A percentile compares a stretch with the other conserved stretches of the same genome.
phyloP scores from a whole-genome alignment of 2,113 vertebrate species.

The Microtus richardsoni region DNA sequence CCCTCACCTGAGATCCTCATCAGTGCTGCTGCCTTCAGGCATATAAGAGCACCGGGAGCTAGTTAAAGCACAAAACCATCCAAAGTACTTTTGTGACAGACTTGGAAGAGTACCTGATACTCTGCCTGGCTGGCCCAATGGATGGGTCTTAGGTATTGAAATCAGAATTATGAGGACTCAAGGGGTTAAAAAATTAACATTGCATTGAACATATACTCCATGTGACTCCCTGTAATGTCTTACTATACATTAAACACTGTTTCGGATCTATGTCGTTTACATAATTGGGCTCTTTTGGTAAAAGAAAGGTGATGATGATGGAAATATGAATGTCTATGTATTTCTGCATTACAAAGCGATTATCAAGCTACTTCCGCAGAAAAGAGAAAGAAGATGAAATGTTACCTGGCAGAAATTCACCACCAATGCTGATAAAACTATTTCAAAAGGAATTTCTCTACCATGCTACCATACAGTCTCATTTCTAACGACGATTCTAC shows the following conservation, averaged over 20 bases:
- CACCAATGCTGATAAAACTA: slow-evolving; percentile 28
- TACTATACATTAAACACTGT: slow-evolving; percentile 45
- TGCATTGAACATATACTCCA: slow-evolving; percentile 20
- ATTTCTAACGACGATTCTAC: not conserved
- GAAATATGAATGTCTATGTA: slow-evolving; percentile 12
- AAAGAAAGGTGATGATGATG: slow-evolving; percentile 34
- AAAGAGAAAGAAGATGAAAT: slow-evolving; percentile 43
- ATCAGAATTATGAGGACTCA: not conserved
- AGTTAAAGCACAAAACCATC: slow-evolving; percentile 34
- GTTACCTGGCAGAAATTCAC: not conserved
- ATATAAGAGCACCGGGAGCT: slow-evolving; percentile 24
- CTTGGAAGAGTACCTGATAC: not conserved
- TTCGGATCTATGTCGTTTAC: slow-evolving; percentile 28
- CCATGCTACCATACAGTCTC: slow-evolving; percentile 23
- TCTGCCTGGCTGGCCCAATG: not conserved
- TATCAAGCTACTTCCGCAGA: slow-evolving; percentile 28
- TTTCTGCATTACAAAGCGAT: slow-evolving; percentile 14
- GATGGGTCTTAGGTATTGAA: slow-evolving; percentile 13
- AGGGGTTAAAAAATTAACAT: slow-evolving; percentile 3
- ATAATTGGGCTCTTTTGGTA: not conserved
- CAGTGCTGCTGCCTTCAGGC: not conserved
- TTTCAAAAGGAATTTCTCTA: slow-evolving; percentile 55
- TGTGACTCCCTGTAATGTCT: slow-evolving; percentile 27
- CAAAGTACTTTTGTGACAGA: not conserved
- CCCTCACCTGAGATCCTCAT: slow-evolving; percentile 64